These are phyloP conservation scores for Epizoanthus stellaris DNA, from an alignment of 92 coral and sea anemone genomes.

Conservation along the genomic window DNA sequence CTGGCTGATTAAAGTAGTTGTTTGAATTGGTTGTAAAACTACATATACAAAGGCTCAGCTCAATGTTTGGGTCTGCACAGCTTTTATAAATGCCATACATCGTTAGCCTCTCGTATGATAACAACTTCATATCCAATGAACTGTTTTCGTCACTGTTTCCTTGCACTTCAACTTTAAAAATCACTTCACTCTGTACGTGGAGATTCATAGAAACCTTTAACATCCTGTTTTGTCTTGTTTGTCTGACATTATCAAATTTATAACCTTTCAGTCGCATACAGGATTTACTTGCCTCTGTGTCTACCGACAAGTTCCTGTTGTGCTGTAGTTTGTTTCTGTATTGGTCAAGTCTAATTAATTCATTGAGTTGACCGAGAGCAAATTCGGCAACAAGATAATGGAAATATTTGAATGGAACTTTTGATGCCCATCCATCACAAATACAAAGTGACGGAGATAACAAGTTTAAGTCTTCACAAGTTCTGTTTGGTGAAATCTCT, in stretches of 20 bases:
- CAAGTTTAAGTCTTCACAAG: slow-evolving; percentile 67
- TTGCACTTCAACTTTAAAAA: slow-evolving; percentile 69
- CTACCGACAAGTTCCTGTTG: slow-evolving; percentile 10
- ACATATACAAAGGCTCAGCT: slow-evolving; percentile 75
- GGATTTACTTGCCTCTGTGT: slow-evolving; percentile 38
- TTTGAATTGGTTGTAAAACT: background rate
- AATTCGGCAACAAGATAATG: slow-evolving; percentile 76
- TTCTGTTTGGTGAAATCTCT: slow-evolving; percentile 64
- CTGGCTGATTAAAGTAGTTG: background rate
- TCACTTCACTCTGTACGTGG: slow-evolving; percentile 63
- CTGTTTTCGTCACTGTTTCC: slow-evolving; percentile 48
- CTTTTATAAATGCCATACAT: slow-evolving; percentile 43
- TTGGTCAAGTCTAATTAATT: slow-evolving; percentile 61
- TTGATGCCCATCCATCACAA: slow-evolving; percentile 73
- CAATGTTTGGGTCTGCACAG: slow-evolving; percentile 70
- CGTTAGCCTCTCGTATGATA: slow-evolving; percentile 49
- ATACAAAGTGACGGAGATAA: slow-evolving; percentile 69
- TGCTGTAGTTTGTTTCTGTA: slow-evolving; percentile 17
- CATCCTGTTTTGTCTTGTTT: slow-evolving; percentile 46
- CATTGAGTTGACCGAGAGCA: slow-evolving; percentile 81
- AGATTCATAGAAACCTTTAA: slow-evolving; percentile 55
- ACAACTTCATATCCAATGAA: slow-evolving; percentile 56
- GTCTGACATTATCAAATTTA: slow-evolving; percentile 51
- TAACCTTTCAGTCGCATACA: slow-evolving; percentile 65
- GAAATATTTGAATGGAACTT: slow-evolving; percentile 53